These are phyloP conservation scores for Isurus oxyrinchus DNA, from an alignment of 2,113 vertebrate species.

Conservation along the genomic window DNA sequence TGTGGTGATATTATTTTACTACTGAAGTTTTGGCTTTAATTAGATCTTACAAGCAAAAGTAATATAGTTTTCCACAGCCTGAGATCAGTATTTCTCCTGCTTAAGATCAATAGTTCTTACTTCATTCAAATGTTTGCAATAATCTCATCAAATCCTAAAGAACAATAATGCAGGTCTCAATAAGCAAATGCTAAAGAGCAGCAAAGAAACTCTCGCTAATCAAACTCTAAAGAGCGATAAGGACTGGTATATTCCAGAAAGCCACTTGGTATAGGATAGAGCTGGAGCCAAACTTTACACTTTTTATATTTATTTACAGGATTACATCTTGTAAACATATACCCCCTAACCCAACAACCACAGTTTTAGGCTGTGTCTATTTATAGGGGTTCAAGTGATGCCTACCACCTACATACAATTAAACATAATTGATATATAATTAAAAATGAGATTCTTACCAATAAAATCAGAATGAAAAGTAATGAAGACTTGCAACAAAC, in stretches of 20 bases:
- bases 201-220: background rate
- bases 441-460: background rate
- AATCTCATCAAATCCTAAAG: background rate
- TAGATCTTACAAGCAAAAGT: background rate
- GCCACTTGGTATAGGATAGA: background rate
- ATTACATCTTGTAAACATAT: background rate
- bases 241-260: background rate
- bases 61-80: background rate
- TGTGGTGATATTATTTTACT: background rate
- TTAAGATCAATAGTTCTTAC: background rate
- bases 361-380: background rate
- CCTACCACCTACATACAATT: background rate
- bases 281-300: background rate
- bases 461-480: background rate
- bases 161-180: background rate
- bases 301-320: background rate
- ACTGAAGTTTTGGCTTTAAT: background rate
- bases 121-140: background rate
- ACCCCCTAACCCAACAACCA: background rate
- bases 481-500: background rate
- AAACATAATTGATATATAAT: background rate
- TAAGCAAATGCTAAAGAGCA: background rate
- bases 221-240: background rate
- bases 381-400: background rate
- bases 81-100: background rate